Conservation (phyloP, 2,888 invertebrate genomes). For the Callinectes sapidus region DNA sequence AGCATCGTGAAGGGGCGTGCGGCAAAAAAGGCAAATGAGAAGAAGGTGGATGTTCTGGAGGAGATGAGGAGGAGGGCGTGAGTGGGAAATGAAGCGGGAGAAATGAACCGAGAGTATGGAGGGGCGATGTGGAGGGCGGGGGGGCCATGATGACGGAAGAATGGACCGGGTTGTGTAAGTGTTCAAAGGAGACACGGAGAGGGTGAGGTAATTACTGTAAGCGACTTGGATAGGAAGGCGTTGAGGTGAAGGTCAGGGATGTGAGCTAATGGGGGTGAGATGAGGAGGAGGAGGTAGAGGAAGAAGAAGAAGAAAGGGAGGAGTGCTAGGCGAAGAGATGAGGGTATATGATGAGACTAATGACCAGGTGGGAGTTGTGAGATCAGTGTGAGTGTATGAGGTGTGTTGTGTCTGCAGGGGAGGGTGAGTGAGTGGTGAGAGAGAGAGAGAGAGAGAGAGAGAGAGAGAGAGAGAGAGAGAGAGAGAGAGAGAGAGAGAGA, state of each 20-base stretch:
- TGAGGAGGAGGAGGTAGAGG: neutral
- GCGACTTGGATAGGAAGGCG: neutral
- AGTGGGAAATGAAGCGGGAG: neutral
- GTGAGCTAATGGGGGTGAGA: neutral
- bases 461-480: neutral
- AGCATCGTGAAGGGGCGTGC: neutral
- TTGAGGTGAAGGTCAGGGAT: neutral
- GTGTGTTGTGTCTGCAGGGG: neutral
- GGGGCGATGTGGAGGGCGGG: neutral
- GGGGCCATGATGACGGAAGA: neutral
- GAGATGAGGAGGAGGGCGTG: neutral
- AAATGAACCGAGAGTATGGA: neutral
- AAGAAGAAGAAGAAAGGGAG: neutral
- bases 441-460: neutral
- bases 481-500: constrained; percentile 46
- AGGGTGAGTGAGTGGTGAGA: neutral
- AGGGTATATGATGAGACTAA: neutral
- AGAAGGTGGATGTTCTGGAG: neutral
- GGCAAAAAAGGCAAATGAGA: too few relatives aligned
- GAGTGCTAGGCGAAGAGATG: neutral
- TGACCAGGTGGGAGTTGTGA: neutral
- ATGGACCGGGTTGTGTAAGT: neutral
- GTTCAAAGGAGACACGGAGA: constrained; percentile 18
- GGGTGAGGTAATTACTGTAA: neutral
- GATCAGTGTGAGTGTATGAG: neutral